Percentiles rank a stretch among this genome's conserved stretches.
Evolutionary conservation across 1,140 invertebrate genomes (phyloP).

Genomic region (Cecropterus lyciades): DNA sequence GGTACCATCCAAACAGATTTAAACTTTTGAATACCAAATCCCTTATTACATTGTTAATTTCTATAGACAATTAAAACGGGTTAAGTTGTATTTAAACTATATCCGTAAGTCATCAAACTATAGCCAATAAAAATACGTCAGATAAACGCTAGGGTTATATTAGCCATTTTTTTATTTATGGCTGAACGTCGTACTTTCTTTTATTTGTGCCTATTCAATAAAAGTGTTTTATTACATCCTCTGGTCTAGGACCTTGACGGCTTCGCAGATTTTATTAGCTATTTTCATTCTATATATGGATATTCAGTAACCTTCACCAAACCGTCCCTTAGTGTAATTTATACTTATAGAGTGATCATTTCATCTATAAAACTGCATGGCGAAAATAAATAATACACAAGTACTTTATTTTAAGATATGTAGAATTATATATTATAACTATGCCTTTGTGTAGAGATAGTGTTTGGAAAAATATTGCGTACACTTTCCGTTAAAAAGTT

Average conservation of each 20-base stretch:
- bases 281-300: constrained; percentile 4
- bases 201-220: constrained; percentile 21
- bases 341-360: not conserved
- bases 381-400: too few relatives aligned
- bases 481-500: constrained; percentile 7
- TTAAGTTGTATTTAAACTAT: not conserved
- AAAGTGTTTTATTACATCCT: constrained; percentile 23
- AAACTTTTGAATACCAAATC: too few relatives aligned
- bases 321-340: not conserved
- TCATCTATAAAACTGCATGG: not conserved
- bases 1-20: too few relatives aligned
- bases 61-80: not conserved
- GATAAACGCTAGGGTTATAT: constrained; percentile 1
- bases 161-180: constrained; percentile 7
- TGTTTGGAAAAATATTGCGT: not conserved
- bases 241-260: not conserved
- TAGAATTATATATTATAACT: not conserved
- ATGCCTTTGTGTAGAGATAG: not conserved
- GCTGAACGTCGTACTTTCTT: constrained; percentile 1
- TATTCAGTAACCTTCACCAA: not conserved
- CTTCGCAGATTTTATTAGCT: constrained; percentile 1
- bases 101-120: not conserved
- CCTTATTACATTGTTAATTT: not conserved
- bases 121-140: not conserved
- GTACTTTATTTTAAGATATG: too few relatives aligned